Base-by-base conservation (phyloP, 1,140 invertebrate genomes). In the Drosophila burlai region DNA sequence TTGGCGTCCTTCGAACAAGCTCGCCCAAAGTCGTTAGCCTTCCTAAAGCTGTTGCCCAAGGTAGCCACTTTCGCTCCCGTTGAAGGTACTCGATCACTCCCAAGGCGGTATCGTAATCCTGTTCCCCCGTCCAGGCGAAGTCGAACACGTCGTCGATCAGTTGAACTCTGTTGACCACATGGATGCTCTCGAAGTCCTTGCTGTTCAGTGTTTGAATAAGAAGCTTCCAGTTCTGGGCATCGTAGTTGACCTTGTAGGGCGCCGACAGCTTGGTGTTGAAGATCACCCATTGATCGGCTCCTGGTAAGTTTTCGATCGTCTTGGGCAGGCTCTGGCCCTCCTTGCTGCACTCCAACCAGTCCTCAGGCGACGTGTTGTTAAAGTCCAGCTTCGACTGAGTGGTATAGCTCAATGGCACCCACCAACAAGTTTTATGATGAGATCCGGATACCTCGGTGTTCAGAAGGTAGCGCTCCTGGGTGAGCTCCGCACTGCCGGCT, bases 231-330 rank as follows among this genome's bases (percentile, higher is more conserved):
- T 96, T 96, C 16, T 92, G 81, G 2, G 92, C 66, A 81, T 97
- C 96, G 92, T 97, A 97, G 87, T 96, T 96, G 6, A 97, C 95
- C 73, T 96, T 93, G 93, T 96, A 97, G 21, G 96, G 95, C 89
- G 94, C 94, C 57, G 94, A 92, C 57, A 95, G 79, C 80, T 95
- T 93, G 15, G 95, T 83, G 78, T 96, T 96, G 49, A 95, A 94
- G 29, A 96, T 87, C 2, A 96, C 63, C 95, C 95, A 96, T 16
- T 94, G 93, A 34, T 94, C 82, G 5, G 81, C 59, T 15, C 24
- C 57, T 1, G 74, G 80, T 24, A 50, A 11, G 2, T 55, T 21
- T 4, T 77, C 62, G 29, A 94, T 91, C 13, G 7, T 24, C 7
- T 47, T 47, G 21, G 46, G 46, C 46, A 16, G 21, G 18, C 46